These are phyloP conservation scores for Tympanuchus pallidicinctus DNA, from an alignment of 2,113 vertebrate genomes.

Conservation along the genomic window DNA sequence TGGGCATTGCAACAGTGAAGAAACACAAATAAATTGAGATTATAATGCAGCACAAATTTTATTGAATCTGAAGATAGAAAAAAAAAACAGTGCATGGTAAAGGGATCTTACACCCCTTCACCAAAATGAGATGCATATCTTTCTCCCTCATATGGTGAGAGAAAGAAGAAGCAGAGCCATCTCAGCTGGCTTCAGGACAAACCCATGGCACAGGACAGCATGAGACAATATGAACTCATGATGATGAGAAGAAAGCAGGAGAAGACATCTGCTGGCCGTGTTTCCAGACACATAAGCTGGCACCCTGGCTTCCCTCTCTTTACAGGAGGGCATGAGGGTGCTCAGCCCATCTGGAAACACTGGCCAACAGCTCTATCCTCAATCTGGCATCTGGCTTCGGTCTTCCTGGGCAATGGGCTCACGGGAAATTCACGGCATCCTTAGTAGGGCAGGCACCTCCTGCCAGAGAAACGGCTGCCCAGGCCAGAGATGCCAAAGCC, in stretches of 20 bases:
- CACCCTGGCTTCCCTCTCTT: no score
- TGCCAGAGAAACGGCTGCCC: no score
- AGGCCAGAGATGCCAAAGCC: no score
- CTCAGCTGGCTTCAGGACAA: not conserved
- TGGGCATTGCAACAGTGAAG: not conserved
- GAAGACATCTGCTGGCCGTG: not conserved
- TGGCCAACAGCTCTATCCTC: not conserved
- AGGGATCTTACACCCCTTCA: not conserved
- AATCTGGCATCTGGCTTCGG: fast-evolving
- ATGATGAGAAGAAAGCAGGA: not conserved
- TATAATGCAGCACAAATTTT: not conserved
- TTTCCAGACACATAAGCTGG: not conserved
- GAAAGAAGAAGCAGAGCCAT: not conserved
- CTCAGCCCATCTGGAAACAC: not conserved
- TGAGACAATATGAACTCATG: not conserved
- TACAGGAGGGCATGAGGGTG: not conserved
- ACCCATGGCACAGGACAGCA: not conserved
- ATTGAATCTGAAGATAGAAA: not conserved
- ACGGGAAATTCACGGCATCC: no score
- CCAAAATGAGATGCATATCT: not conserved
- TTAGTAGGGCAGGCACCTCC: no score
- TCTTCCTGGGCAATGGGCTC: no score
- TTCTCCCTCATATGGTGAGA: not conserved
- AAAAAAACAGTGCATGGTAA: not conserved
- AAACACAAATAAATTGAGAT: not conserved